A percentile compares a stretch with the other conserved stretches of the same genome.
These are phyloP conservation scores for Drosophila falleni DNA, from an alignment of 2,888 invertebrate genomes.

Conservation along the genomic window DNA sequence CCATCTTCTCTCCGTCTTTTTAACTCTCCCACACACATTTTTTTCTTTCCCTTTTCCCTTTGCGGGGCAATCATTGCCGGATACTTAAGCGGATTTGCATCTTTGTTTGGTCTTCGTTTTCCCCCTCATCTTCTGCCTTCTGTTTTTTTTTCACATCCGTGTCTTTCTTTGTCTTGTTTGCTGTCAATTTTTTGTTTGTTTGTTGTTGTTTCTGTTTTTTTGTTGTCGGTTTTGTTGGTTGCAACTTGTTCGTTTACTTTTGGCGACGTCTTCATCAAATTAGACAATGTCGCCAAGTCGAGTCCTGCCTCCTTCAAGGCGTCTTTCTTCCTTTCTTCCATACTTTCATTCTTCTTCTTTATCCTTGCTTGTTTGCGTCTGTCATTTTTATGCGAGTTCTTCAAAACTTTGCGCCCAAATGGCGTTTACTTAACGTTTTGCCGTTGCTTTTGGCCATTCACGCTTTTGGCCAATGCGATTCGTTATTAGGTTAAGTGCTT, in stretches of 20 bases:
- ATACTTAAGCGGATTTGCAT: constrained; percentile 83
- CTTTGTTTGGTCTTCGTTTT: constrained; percentile 54
- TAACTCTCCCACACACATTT: not conserved
- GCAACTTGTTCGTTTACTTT: constrained; percentile 55
- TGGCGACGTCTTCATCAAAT: constrained; percentile 71
- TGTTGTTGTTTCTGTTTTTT: constrained; percentile 21
- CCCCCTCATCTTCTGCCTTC: not conserved
- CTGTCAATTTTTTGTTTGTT: constrained; percentile 52
- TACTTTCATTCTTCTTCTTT: not conserved
- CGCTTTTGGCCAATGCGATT: constrained; percentile 42
- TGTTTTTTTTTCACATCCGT: not conserved
- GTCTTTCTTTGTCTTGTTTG: constrained; percentile 49
- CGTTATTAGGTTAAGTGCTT: constrained; percentile 78
- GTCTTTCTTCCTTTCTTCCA: not conserved
- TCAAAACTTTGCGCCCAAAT: constrained; percentile 73
- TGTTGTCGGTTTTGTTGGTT: constrained; percentile 33
- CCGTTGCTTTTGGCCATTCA: constrained; percentile 36
- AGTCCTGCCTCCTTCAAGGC: not conserved
- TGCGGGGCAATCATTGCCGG: constrained; percentile 77
- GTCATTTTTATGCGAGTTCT: constrained; percentile 79
- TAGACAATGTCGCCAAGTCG: constrained; percentile 55
- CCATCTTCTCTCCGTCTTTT: not conserved
- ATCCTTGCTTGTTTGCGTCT: constrained; percentile 47
- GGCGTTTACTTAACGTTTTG: constrained; percentile 76
- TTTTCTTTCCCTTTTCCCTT: not conserved